These are phyloP conservation scores for Labeo calbasu DNA, from an alignment of 2,797 vertebrate genomes.

Conservation along the genomic window DNA sequence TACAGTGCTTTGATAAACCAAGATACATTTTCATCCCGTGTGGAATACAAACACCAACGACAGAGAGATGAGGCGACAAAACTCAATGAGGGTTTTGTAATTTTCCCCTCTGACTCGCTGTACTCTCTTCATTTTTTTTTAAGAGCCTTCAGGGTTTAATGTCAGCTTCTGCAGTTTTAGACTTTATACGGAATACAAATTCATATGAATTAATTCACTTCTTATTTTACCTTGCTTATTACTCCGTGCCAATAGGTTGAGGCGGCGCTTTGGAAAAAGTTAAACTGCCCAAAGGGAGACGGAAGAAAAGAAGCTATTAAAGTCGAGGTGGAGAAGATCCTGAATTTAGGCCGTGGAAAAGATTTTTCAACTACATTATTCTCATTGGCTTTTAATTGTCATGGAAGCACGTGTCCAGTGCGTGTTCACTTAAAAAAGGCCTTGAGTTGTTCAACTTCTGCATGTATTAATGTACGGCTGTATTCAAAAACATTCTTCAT, in stretches of 20 bases:
- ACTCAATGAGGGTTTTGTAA: constrained; percentile 62
- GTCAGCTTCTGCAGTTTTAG: not conserved
- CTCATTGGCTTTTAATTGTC: constrained; percentile 3
- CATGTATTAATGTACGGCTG: not conserved
- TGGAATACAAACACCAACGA: constrained; percentile 46
- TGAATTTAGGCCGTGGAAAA: constrained; percentile 11
- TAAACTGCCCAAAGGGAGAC: constrained; percentile 5
- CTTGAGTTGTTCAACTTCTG: constrained; percentile 1
- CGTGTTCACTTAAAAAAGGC: not conserved
- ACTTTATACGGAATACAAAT: constrained; percentile 20
- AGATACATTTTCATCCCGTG: constrained; percentile 61
- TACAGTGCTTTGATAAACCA: constrained; percentile 60
- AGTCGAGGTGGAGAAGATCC: constrained; percentile 15
- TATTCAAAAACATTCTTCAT: not conserved
- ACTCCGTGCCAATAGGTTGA: constrained; percentile 9
- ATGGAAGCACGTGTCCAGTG: not conserved
- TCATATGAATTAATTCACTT: constrained; percentile 27
- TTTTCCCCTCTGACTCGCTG: constrained; percentile 47
- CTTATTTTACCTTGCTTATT: constrained; percentile 42
- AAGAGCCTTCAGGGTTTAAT: constrained; percentile 3
- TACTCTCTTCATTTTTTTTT: not conserved
- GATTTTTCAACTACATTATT: constrained; percentile 2
- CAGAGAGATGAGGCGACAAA: constrained; percentile 67
- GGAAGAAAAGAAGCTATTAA: constrained; percentile 27
- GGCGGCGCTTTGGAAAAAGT: not conserved